Evolutionary conservation across 2,888 invertebrate genomes (phyloP).

Genomic region (Petrolisthes manimaculis): DNA sequence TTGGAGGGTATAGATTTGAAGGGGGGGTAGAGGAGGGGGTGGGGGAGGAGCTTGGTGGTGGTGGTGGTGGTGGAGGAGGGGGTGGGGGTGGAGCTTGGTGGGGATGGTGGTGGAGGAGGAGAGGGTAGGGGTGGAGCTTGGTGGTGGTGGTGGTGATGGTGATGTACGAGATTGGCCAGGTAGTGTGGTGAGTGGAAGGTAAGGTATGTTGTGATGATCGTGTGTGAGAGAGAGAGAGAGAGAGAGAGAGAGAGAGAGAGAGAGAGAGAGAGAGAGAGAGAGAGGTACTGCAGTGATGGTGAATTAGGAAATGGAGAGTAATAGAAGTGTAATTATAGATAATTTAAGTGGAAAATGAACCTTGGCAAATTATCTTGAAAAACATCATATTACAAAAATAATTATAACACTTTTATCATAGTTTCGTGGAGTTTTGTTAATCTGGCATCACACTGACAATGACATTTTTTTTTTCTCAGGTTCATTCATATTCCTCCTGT

Average conservation of each 20-base stretch:
- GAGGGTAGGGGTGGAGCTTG: background rate
- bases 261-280: constrained; percentile 20
- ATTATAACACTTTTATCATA: too few species aligned
- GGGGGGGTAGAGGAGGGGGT: background rate
- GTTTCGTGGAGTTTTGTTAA: too few species aligned
- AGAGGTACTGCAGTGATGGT: background rate
- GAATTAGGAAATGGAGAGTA: background rate
- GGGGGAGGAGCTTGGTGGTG: background rate
- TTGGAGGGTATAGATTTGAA: background rate
- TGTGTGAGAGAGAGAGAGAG: background rate
- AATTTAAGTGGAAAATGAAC: too few species aligned
- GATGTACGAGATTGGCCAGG: too few species aligned
- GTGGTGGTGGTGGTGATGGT: background rate
- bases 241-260: background rate
- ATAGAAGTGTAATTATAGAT: background rate
- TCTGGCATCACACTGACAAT: too few species aligned
- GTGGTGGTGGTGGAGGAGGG: background rate
- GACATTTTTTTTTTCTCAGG: too few species aligned
- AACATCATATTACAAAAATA: too few species aligned
- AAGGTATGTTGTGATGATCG: background rate
- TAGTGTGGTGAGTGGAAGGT: too few species aligned
- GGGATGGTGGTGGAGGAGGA: background rate
- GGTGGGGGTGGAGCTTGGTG: background rate
- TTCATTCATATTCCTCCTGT: too few species aligned
- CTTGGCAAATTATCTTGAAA: too few species aligned